A percentile compares a stretch with the other conserved stretches of the same genome.
Conservation (phyloP, 2,888 invertebrate genomes). For the Diabrotica balteata region DNA sequence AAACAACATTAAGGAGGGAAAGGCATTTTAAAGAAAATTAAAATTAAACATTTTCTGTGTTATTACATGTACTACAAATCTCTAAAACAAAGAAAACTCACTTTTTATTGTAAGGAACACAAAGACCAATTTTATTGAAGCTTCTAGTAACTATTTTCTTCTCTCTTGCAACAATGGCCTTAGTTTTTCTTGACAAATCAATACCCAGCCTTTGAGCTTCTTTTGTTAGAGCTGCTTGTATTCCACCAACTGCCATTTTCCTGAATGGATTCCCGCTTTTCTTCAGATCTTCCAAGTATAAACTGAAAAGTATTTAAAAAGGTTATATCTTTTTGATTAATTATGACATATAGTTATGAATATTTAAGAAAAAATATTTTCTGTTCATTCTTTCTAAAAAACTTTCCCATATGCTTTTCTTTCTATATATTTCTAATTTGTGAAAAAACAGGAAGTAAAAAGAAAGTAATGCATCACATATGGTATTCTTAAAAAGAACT, state of each 20-base stretch:
- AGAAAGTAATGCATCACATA: no score
- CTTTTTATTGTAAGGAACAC: slow-evolving; percentile 83
- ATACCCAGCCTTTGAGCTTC: slow-evolving; percentile 70
- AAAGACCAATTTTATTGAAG: slow-evolving; percentile 83
- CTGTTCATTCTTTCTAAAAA: no score
- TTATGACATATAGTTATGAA: slow-evolving; percentile 5
- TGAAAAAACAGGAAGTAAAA: no score
- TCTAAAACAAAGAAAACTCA: slow-evolving; percentile 39
- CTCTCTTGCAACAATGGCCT: slow-evolving; percentile 68
- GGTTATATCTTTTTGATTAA: slow-evolving; percentile 10
- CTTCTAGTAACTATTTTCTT: slow-evolving; percentile 72
- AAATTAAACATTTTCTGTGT: no score
- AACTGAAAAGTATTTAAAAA: slow-evolving; percentile 49
- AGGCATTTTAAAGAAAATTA: no score
- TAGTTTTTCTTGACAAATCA: slow-evolving; percentile 65
- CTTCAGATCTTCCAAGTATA: slow-evolving; percentile 66
- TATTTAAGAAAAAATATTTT: no score
- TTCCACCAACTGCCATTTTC: slow-evolving; percentile 65
- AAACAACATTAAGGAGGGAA: no score
- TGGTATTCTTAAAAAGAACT: no score
- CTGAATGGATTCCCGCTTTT: slow-evolving; percentile 69
- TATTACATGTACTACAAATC: neutral
- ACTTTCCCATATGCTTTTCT: no score
- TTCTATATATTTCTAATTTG: no score
- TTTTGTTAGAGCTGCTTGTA: slow-evolving; percentile 69